Percentiles rank a stretch among this genome's conserved stretches.
Evolutionary conservation across 2,888 invertebrate genomes (phyloP).

Genomic region (Coronaproctus castanopsis): DNA sequence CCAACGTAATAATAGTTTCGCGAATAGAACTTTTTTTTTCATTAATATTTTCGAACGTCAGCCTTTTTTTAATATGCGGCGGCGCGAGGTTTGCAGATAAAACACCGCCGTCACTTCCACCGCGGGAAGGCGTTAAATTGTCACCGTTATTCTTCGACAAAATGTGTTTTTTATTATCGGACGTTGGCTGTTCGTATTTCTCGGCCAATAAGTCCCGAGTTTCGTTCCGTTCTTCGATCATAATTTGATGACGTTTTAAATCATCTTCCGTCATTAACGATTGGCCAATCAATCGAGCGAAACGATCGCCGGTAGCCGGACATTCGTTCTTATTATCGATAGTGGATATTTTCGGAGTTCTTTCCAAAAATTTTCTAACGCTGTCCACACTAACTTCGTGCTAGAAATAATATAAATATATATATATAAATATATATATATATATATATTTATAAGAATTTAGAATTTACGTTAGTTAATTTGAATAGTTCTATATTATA

Average conservation of each 20-base stretch:
- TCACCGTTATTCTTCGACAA: no score
- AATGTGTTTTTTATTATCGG: no score
- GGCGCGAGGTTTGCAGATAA: no score
- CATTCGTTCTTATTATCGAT: no score
- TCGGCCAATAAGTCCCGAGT: background rate
- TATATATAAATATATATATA: no score
- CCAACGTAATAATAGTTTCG: background rate
- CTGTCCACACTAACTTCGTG: background rate
- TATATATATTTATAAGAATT: no score
- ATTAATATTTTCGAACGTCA: background rate
- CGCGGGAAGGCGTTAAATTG: no score
- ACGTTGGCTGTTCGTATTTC: background rate
- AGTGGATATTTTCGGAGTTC: background rate
- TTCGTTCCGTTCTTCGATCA: background rate
- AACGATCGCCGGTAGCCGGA: background rate
- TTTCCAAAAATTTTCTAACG: background rate
- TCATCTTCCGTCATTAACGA: background rate
- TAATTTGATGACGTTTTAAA: background rate
- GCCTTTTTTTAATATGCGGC: no score
- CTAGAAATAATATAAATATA: no score
- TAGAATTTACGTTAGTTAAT: no score
- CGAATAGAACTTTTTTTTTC: background rate
- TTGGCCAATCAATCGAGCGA: background rate
- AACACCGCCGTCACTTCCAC: no score
- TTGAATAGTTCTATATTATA: no score